Base-by-base conservation (phyloP, 2,888 invertebrate species). In the Phyllotreta striolata region DNA sequence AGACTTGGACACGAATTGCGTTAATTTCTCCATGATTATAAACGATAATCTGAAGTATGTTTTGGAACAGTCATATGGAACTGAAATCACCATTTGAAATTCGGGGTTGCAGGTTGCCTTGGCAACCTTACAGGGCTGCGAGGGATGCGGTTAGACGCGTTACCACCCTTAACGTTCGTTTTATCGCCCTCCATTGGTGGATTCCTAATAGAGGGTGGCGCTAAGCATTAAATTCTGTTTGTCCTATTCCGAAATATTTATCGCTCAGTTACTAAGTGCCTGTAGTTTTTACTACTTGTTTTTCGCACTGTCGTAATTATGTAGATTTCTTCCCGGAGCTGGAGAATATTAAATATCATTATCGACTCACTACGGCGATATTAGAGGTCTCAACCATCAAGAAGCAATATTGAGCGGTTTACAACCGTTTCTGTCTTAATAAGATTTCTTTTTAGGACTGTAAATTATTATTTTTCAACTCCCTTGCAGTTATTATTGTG, bases 1-100 rank as follows among this genome's bases (percentile, higher is more conserved):
- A 67, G 93, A 92, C 84, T 93, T 93, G 77, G 92, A 92, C 79
- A 94, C 93, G 85, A 94, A 93, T 85, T 93, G 92, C 78, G 93
- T 91, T 82, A 94, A 87, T 85, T 93, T 92, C 85, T 93, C 93
- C 93, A 94, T 93, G 73, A 75, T 74, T 74, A 76, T 73, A 72
- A 72, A 66, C 66, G 73, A 73, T 74, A 73, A 74, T 74, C 73
- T 74, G 80, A 82, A 72, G 71, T 71, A 75, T 75, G 70, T 75
- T 77, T 76, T 74, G 72, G 70, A 75, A 71, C 70, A 75, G 73
- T 76, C 76, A 77, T 77, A 77, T 77, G 77, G 70, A 73, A 73
- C 72, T 74, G 74, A 68, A 73, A 78, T 77, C 77, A 78, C 77
- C 77, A 78, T 77, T 76, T 77, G 76, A 76, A 78, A 77, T 68